These are phyloP conservation scores for Pachypanchax playfairii DNA, from an alignment of 2,113 vertebrate genomes.

Conservation along the genomic window DNA sequence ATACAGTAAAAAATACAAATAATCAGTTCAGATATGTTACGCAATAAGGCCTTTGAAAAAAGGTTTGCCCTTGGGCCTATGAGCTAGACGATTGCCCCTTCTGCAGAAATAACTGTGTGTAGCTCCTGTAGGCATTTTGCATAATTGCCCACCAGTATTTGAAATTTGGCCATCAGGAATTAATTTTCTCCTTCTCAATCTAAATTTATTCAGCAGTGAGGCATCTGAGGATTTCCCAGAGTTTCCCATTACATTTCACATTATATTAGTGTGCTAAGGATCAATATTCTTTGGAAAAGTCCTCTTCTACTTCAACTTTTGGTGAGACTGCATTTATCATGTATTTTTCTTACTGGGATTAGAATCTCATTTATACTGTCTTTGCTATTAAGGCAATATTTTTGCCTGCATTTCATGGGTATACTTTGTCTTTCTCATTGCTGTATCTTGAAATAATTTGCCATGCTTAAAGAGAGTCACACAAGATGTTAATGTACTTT, in stretches of 20 bases:
- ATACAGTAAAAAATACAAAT: neutral
- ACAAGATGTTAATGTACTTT: too few relatives aligned
- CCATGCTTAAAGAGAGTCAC: neutral
- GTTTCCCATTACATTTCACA: too few relatives aligned
- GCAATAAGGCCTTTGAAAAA: neutral
- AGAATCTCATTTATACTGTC: too few relatives aligned
- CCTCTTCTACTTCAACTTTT: too few relatives aligned
- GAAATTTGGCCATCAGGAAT: neutral
- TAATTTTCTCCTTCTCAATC: neutral
- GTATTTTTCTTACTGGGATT: too few relatives aligned
- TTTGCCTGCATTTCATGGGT: too few relatives aligned
- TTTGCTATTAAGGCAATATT: too few relatives aligned
- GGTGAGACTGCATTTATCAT: too few relatives aligned
- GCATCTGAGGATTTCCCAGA: neutral
- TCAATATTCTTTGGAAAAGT: too few relatives aligned
- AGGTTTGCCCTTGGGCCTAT: neutral
- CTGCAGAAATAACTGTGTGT: neutral
- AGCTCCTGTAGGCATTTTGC: neutral
- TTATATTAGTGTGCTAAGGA: too few relatives aligned
- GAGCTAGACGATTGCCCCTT: neutral
- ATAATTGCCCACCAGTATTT: slow-evolving; percentile 5
- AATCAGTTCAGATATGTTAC: neutral
- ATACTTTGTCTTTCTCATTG: too few relatives aligned
- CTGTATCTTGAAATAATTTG: neutral
- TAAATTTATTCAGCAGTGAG: neutral